Evolutionary conservation across 2,797 vertebrate genomes (phyloP).

Genomic region (Apogon hyalosoma): DNA sequence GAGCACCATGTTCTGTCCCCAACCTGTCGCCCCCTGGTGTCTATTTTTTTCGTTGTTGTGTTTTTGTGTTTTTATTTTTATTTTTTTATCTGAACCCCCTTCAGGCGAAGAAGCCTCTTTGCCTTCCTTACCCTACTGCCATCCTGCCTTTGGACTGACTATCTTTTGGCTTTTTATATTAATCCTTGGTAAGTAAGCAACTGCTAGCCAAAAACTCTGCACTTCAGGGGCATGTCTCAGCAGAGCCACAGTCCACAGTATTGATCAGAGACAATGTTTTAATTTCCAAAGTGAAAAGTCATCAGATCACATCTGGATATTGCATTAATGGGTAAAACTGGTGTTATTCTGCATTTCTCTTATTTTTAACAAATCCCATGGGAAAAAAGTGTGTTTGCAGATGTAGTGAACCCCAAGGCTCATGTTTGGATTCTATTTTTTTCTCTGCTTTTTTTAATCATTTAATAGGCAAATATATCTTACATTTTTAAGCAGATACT

Average conservation of each 20-base stretch:
- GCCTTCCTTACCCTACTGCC: constrained; percentile 99
- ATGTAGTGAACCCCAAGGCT: constrained; percentile 10
- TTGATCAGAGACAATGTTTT: constrained; percentile 41
- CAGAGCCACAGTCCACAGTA: constrained; percentile 59
- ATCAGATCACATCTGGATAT: constrained; percentile 8
- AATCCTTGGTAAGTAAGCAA: constrained; percentile 98
- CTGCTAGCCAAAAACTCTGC: constrained; percentile 62
- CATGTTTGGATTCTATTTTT: not conserved
- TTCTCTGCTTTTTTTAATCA: not conserved
- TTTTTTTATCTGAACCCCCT: constrained; percentile 73
- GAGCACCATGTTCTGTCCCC: constrained; percentile 81
- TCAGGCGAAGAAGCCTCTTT: constrained; percentile 99
- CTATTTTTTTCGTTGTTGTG: constrained; percentile 49
- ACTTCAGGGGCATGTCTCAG: constrained; percentile 64
- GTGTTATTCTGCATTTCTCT: constrained; percentile 8
- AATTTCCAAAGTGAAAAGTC: constrained; percentile 9
- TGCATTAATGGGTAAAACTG: constrained; percentile 21
- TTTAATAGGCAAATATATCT: not conserved
- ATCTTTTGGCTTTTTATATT: constrained; percentile 99
- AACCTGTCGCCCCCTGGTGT: constrained; percentile 78
- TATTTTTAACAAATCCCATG: constrained; percentile 10
- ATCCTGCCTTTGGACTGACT: constrained; percentile 99
- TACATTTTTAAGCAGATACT: not conserved
- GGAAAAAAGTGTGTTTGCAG: not conserved
- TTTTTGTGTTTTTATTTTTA: constrained; percentile 54